These are phyloP conservation scores for Cynocephalus volans DNA, from an alignment of 2,113 vertebrate genomes.

Conservation along the genomic window DNA sequence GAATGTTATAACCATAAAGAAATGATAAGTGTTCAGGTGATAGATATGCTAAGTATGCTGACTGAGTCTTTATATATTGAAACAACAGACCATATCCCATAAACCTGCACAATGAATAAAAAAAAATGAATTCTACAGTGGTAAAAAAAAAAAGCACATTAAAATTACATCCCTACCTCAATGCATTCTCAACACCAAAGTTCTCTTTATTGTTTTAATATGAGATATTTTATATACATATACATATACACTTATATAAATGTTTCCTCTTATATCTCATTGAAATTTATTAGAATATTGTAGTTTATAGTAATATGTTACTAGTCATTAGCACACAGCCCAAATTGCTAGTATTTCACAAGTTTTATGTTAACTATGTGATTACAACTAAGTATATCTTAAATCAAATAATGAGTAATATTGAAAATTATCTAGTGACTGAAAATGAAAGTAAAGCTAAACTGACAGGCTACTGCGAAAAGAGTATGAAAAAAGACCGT, in stretches of 20 bases:
- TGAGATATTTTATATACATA: not conserved
- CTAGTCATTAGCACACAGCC: not conserved
- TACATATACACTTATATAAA: not conserved
- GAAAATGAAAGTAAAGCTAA: not conserved
- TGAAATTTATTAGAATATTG: not conserved
- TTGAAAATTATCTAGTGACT: not conserved
- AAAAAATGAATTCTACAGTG: not conserved
- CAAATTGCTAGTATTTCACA: not conserved
- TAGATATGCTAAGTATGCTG: too few relatives aligned
- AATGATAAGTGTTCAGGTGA: too few relatives aligned
- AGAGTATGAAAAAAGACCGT: not conserved
- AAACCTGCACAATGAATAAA: too few relatives aligned
- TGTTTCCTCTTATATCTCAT: not conserved
- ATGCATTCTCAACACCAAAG: not conserved
- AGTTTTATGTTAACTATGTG: not conserved
- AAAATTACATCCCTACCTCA: not conserved
- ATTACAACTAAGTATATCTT: not conserved
- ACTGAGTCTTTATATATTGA: too few relatives aligned
- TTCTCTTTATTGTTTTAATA: not conserved
- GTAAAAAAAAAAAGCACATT: not conserved
- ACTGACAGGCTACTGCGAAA: not conserved
- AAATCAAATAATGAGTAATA: not conserved
- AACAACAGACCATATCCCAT: too few relatives aligned
- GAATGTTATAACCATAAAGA: too few relatives aligned
- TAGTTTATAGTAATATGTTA: not conserved